Percentiles rank a stretch among this genome's conserved stretches.
Conservation (phyloP, 2,888 invertebrate genomes). For the Leucania comma region DNA sequence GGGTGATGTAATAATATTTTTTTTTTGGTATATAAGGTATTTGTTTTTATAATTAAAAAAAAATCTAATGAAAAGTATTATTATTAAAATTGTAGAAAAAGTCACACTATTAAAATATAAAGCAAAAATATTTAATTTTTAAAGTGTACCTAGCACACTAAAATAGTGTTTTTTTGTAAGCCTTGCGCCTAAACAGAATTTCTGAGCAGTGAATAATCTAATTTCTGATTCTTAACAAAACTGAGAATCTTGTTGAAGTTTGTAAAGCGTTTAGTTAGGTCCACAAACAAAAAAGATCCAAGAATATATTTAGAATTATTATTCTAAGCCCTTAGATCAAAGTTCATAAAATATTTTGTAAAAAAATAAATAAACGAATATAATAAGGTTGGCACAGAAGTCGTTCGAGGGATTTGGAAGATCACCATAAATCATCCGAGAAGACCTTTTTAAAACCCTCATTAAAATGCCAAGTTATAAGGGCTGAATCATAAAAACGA, state of each 20-base stretch:
- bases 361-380: slow-evolving; percentile 45
- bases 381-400: slow-evolving; percentile 70
- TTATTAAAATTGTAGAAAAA: neutral
- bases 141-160: neutral
- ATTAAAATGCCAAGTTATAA: slow-evolving; percentile 80
- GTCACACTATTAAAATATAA: neutral
- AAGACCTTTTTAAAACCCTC: slow-evolving; percentile 77
- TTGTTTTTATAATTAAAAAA: too few relatives aligned
- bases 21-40: too few relatives aligned
- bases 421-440: slow-evolving; percentile 82
- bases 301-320: slow-evolving; percentile 11
- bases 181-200: neutral
- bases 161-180: too few relatives aligned
- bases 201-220: slow-evolving; percentile 6
- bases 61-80: too few relatives aligned
- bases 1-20: too few relatives aligned
- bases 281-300: slow-evolving; percentile 13
- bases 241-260: slow-evolving; percentile 21
- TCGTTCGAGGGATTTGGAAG: slow-evolving; percentile 75
- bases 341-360: slow-evolving; percentile 30
- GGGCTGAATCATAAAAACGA: slow-evolving; percentile 78
- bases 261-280: slow-evolving; percentile 5
- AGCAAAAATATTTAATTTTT: neutral
- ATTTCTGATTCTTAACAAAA: slow-evolving; percentile 7
- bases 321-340: slow-evolving; percentile 30